Conservation (phyloP, 92 coral and sea anemone genomes). For the Isaurus tuberculatus region DNA sequence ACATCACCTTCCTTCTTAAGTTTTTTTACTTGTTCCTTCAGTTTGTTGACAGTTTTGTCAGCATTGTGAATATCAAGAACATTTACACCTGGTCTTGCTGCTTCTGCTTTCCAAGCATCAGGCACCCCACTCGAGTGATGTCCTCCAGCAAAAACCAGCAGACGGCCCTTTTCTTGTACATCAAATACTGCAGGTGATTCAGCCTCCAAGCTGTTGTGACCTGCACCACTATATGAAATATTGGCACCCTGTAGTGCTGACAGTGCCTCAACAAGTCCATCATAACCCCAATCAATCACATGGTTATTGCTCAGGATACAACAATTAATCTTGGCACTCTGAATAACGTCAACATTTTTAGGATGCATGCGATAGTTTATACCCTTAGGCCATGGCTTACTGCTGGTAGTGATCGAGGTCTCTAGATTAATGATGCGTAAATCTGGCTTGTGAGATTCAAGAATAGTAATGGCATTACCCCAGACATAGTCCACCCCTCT, state of each 20-base stretch:
- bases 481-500: constrained; percentile 77
- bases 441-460: constrained; percentile 76
- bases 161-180: constrained; percentile 59
- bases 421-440: constrained; percentile 82
- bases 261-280: constrained; percentile 77
- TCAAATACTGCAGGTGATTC: constrained; percentile 77
- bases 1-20: constrained; percentile 73
- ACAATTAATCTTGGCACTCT: constrained; percentile 77
- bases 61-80: constrained; percentile 65
- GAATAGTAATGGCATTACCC: constrained; percentile 79
- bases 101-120: constrained; percentile 75
- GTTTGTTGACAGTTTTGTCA: constrained; percentile 50
- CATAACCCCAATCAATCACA: constrained; percentile 87
- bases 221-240: constrained; percentile 79
- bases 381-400: constrained; percentile 88
- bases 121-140: constrained; percentile 86
- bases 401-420: constrained; percentile 81
- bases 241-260: constrained; percentile 62
- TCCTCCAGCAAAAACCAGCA: constrained; percentile 81
- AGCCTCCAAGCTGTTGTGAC: constrained; percentile 65
- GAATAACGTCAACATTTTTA: constrained; percentile 75
- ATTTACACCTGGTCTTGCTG: constrained; percentile 71
- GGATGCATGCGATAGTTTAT: constrained; percentile 93
- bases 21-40: constrained; percentile 55
- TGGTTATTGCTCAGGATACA: constrained; percentile 85